These are phyloP conservation scores for Microctenopoma steveboyesi DNA, from an alignment of 2,797 vertebrate species.

Conservation along the genomic window DNA sequence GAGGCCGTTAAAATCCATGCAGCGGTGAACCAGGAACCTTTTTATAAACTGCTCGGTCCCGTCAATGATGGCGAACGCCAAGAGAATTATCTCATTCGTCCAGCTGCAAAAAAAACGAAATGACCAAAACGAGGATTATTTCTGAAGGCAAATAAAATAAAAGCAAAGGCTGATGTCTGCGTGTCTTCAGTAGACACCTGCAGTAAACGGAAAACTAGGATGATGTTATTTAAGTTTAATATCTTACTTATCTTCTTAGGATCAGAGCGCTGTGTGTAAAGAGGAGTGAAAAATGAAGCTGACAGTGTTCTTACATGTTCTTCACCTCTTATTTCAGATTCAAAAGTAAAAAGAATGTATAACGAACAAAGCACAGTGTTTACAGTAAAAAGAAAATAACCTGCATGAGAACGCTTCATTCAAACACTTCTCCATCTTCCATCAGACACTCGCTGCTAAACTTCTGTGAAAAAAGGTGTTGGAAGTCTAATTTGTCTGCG, in stretches of 20 bases:
- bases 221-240: not conserved
- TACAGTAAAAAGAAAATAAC: not conserved
- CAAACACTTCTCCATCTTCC: not conserved
- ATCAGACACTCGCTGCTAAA: not conserved
- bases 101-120: not conserved
- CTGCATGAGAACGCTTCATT: not conserved
- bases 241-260: too few species aligned
- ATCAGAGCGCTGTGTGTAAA: not conserved
- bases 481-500: conserved; percentile 35
- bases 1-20: conserved; percentile 2
- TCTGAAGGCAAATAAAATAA: not conserved
- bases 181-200: not conserved
- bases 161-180: not conserved
- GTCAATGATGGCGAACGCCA: too few species aligned
- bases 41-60: not conserved
- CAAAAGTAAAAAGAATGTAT: not conserved
- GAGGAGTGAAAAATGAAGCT: not conserved
- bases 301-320: too few species aligned
- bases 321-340: not conserved
- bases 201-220: not conserved
- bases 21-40: not conserved
- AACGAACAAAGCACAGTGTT: not conserved
- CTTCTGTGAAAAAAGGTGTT: not conserved
- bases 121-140: too few species aligned
- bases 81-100: conserved; percentile 1